phyloP scores from a whole-genome alignment of 2,797 vertebrate species.

The Eospalax fontanierii region DNA sequence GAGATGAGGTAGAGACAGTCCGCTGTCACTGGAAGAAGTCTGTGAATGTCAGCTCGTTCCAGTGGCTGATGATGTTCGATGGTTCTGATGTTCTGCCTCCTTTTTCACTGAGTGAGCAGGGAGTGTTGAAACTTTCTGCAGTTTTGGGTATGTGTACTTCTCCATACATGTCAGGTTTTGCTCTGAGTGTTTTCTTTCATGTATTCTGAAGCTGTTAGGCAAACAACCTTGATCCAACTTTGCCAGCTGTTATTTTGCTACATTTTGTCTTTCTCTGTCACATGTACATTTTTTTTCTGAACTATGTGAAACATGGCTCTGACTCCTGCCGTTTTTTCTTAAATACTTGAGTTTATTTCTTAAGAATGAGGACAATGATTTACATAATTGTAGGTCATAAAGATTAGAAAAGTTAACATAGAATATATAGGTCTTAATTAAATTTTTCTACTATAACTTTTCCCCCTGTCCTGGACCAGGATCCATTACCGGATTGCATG shows the following conservation, averaged over 20 bases:
- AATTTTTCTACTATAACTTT: conserved; percentile 31
- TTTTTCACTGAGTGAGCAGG: not conserved
- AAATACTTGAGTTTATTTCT: conserved; percentile 63
- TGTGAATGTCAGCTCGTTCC: not conserved
- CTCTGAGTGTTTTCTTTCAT: not conserved
- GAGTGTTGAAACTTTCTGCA: not conserved
- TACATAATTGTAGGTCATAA: conserved; percentile 31
- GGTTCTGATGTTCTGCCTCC: conserved; percentile 23
- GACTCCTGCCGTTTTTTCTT: conserved; percentile 30
- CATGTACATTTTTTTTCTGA: conserved; percentile 39
- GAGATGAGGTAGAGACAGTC: not conserved
- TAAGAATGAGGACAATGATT: conserved; percentile 40
- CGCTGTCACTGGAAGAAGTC: not conserved
- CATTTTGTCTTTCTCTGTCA: conserved; percentile 19
- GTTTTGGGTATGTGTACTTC: conserved; percentile 7
- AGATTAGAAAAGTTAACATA: conserved; percentile 50
- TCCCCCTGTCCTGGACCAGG: not conserved
- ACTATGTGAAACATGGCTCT: conserved; percentile 31
- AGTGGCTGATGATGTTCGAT: conserved; percentile 20
- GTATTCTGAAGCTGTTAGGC: not conserved
- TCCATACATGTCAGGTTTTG: conserved; percentile 17
- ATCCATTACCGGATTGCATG: not conserved
- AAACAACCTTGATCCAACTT: conserved; percentile 15
- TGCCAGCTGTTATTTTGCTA: not conserved
- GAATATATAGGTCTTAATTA: conserved; percentile 1